A percentile compares a stretch with the other conserved stretches of the same genome.
phyloP scores from a whole-genome alignment of 2,888 invertebrate genomes.

The Ochropleura plecta region DNA sequence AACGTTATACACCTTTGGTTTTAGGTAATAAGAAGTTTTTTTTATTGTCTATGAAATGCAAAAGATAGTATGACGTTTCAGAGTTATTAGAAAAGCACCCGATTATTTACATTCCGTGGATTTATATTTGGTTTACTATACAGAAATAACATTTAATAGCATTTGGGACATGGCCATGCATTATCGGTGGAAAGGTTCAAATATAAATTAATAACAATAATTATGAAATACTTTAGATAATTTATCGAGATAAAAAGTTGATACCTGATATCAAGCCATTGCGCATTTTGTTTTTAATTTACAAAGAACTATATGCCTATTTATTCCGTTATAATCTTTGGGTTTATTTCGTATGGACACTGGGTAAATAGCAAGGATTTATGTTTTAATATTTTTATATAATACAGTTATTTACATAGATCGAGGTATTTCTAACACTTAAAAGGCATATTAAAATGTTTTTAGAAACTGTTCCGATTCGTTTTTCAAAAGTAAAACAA shows the following conservation, averaged over 20 bases:
- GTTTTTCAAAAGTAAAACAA: not conserved
- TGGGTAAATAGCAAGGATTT: not conserved
- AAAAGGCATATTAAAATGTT: slow-evolving; percentile 16
- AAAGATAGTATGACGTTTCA: not conserved
- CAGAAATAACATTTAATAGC: not conserved
- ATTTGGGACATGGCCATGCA: slow-evolving; percentile 8
- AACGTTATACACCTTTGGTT: slow-evolving; percentile 54
- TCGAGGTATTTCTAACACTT: slow-evolving; percentile 38
- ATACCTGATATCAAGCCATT: slow-evolving; percentile 17
- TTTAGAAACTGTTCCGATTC: slow-evolving; percentile 20
- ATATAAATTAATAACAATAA: slow-evolving; percentile 10
- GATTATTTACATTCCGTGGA: not conserved
- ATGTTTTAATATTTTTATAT: slow-evolving; percentile 2
- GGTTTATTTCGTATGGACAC: not conserved
- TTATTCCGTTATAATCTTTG: slow-evolving; percentile 9
- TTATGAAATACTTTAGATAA: slow-evolving; percentile 23
- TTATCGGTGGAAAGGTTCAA: not conserved
- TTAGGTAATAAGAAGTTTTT: not conserved
- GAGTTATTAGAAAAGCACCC: not conserved
- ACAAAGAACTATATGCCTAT: not conserved
- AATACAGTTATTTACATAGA: slow-evolving; percentile 30
- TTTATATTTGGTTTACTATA: not conserved
- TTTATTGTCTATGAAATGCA: not conserved
- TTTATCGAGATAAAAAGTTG: slow-evolving; percentile 9
- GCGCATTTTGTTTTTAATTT: slow-evolving; percentile 12